Conservation (phyloP, 1,140 invertebrate species). For the Bursaphelenchus mucronatus region DNA sequence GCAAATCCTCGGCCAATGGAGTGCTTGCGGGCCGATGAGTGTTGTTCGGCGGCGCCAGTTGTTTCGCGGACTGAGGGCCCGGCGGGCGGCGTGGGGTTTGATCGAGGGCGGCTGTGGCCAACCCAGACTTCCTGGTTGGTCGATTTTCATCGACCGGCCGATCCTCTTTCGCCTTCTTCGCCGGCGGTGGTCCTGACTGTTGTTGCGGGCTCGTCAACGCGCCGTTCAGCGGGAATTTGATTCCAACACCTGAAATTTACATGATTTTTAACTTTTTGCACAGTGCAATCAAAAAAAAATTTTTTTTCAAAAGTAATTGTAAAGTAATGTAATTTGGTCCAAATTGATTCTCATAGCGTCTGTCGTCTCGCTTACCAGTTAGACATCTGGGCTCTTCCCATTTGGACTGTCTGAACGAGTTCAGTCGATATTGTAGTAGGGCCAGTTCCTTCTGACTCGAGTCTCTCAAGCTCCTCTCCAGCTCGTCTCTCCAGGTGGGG, state of each 20-base stretch:
- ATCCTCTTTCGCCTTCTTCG: background rate
- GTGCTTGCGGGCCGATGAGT: constrained; percentile 6
- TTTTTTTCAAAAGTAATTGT: background rate
- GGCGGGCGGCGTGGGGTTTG: background rate
- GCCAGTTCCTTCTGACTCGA: no score
- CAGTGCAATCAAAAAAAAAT: no score
- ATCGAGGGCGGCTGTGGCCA: constrained; percentile 3
- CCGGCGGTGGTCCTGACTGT: background rate
- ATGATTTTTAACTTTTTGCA: no score
- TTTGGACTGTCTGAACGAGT: no score
- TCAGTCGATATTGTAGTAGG: no score
- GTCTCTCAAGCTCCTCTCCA: no score
- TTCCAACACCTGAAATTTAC: background rate
- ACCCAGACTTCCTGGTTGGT: constrained; percentile 7
- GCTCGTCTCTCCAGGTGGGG: no score
- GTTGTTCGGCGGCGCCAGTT: background rate
- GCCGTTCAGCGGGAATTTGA: background rate
- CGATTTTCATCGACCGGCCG: background rate
- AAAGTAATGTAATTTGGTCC: no score
- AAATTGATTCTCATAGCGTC: no score
- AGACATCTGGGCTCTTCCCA: no score
- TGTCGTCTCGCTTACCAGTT: no score
- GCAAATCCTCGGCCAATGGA: background rate
- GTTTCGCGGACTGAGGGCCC: background rate
- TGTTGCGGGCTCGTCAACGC: background rate